Base-by-base conservation (phyloP, 2,113 vertebrate species). In the Chionis minor region DNA sequence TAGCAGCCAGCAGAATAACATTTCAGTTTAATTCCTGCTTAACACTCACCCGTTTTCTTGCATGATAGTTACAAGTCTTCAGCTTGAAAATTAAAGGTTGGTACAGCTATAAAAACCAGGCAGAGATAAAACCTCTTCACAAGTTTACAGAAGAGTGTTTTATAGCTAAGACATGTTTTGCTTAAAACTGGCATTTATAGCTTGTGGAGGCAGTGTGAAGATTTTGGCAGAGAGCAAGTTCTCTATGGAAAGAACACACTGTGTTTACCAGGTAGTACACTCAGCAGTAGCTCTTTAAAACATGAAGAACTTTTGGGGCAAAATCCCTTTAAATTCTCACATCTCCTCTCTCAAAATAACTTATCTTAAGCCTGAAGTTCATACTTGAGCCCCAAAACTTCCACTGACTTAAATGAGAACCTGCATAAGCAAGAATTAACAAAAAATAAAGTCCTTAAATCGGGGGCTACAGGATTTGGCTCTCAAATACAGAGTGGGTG, bases 151-250 rank as follows among this genome's bases (percentile, higher is more conserved):
- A n/a, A 51, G 54, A 82, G 21, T n/a, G 52, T 80, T 96, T 94
- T 89, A 96, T 44, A 94, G 86, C 58, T 52, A 75, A 88, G 77
- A 72, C 65, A 85, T 74, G 89, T 58, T 94, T 94, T 81, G 55
- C 44, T 80, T 92, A 92, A 93, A 94, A 80, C 40, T 75, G 79
- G 85, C 92, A 96, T 94, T 96, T 96, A 96, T 32, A 94, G 73
- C 28, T 91, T 84, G 61, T 83, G 89, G 61, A 92, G 74, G 70
- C n/a, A 91, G 52, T 2, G 13, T 17, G 38, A 89, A 95, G 78
- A 80, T 93, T 78, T 70, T 8, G 4, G 71, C 73, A 90, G 80
- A 63, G 72, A 90, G 61, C 56, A 83, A 85, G 44, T 73, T 26
- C 42, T 44, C 30, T 51, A 32, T 1, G 55, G 80, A 89, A 94